These are phyloP conservation scores for Myrmecobius fasciatus DNA, from an alignment of 2,113 vertebrate species.

Conservation along the genomic window DNA sequence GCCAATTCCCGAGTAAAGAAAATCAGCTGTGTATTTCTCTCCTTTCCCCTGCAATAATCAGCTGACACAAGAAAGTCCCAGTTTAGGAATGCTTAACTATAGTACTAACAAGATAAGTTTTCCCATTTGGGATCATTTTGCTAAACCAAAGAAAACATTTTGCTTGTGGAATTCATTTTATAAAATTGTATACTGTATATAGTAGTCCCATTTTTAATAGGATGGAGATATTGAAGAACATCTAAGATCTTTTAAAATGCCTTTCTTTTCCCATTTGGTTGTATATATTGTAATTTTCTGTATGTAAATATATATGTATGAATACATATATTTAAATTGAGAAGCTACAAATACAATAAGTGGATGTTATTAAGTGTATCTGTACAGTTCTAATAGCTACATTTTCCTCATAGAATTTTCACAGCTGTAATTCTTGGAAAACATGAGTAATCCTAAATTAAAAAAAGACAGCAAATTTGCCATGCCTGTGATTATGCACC, in stretches of 20 bases:
- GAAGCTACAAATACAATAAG: conserved; percentile 47
- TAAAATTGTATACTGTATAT: conserved; percentile 68
- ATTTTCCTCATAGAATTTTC: conserved; percentile 58
- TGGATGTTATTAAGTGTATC: conserved; percentile 39
- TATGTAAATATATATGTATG: conserved; percentile 34
- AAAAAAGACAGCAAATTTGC: conserved; percentile 58
- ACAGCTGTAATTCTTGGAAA: conserved; percentile 49
- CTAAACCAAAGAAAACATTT: conserved; percentile 81
- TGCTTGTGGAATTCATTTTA: conserved; percentile 76
- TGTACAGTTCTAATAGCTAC: conserved; percentile 62
- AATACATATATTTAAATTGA: conserved; percentile 73
- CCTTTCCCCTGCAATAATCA: neutral
- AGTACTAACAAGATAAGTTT: conserved; percentile 45
- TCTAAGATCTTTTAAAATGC: conserved; percentile 77
- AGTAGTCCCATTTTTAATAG: conserved; percentile 70
- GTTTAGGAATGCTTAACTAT: conserved; percentile 26
- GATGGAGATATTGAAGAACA: conserved; percentile 68
- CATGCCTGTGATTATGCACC: conserved; percentile 36
- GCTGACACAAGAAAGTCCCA: conserved; percentile 19
- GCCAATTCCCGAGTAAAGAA: conserved; percentile 44
- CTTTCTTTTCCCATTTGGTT: conserved; percentile 80
- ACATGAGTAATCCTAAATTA: conserved; percentile 13
- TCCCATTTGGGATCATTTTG: conserved; percentile 66
- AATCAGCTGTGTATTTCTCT: conserved; percentile 14
- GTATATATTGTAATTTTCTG: conserved; percentile 70